A percentile compares a stretch with the other conserved stretches of the same genome.
These are phyloP conservation scores for Araneus ventricosus DNA, from an alignment of 1,140 invertebrate genomes.

Conservation along the genomic window DNA sequence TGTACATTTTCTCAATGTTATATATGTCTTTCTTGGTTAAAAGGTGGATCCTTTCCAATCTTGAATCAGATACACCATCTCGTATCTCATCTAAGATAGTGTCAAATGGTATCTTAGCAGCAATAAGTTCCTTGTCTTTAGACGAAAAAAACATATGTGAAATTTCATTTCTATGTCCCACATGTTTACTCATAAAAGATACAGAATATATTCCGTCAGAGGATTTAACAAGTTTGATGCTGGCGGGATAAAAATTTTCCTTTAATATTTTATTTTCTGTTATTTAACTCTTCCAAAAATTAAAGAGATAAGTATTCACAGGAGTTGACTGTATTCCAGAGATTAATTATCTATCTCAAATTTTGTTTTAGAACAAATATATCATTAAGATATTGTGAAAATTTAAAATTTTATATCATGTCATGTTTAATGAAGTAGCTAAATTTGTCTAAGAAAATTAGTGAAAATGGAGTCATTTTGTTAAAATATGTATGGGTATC, in stretches of 20 bases:
- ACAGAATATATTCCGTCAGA: neutral
- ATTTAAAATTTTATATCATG: too few relatives aligned
- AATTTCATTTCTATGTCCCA: constrained; percentile 4
- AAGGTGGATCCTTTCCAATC: neutral
- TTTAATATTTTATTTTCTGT: too few relatives aligned
- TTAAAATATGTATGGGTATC: too few relatives aligned
- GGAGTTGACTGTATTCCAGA: too few relatives aligned
- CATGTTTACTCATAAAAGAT: neutral
- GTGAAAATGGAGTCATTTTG: too few relatives aligned
- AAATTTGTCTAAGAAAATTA: too few relatives aligned
- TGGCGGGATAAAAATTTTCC: neutral
- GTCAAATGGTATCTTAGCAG: constrained; percentile 8
- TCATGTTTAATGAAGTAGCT: too few relatives aligned
- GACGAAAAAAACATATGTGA: neutral
- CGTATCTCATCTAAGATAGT: neutral
- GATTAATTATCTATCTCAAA: too few relatives aligned
- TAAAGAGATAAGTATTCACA: too few relatives aligned
- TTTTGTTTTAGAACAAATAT: too few relatives aligned
- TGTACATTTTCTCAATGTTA: constrained; percentile 26
- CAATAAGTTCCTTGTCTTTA: neutral
- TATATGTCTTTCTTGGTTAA: constrained; percentile 25
- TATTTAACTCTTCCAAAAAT: too few relatives aligned
- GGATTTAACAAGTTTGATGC: neutral
- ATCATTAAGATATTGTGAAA: too few relatives aligned
- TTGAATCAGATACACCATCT: neutral